A percentile compares a stretch with the other conserved stretches of the same genome.
These are phyloP conservation scores for Pachycephus smyrnensis DNA, from an alignment of 2,888 invertebrate genomes.

Conservation along the genomic window DNA sequence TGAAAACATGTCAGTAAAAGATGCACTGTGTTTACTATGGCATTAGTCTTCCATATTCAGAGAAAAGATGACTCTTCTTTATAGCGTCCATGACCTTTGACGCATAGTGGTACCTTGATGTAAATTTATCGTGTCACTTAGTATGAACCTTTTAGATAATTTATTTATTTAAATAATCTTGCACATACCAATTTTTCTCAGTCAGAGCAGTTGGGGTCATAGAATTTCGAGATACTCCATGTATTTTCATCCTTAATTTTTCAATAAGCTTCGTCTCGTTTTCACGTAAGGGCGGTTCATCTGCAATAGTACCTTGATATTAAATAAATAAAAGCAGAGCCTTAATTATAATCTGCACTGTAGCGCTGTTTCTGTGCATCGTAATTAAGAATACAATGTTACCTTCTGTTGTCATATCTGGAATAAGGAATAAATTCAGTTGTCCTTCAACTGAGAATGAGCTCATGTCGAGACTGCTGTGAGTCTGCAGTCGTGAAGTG, in stretches of 20 bases:
- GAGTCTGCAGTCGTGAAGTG: conserved; percentile 75
- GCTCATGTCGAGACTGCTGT: conserved; percentile 77
- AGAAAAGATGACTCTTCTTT: conserved; percentile 84
- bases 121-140: neutral
- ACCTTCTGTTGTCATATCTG: conserved; percentile 71
- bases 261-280: conserved; percentile 71
- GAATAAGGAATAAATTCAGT: conserved; percentile 78
- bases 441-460: conserved; percentile 72
- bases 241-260: conserved; percentile 77
- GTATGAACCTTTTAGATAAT: conserved; percentile 12
- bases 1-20: neutral
- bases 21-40: conserved; percentile 66
- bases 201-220: conserved; percentile 80
- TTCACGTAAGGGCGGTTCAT: conserved; percentile 47
- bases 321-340: neutral
- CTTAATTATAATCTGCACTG: neutral
- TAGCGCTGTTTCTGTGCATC: neutral
- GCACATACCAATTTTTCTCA: conserved; percentile 80
- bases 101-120: conserved; percentile 78
- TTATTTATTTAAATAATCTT: conserved; percentile 10
- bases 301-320: conserved; percentile 33
- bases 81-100: conserved; percentile 87
- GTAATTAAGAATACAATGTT: conserved; percentile 21
- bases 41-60: conserved; percentile 85
- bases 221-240: conserved; percentile 77